Base-by-base conservation (phyloP, 2,888 invertebrate species). In the Acholoe squamosa region DNA sequence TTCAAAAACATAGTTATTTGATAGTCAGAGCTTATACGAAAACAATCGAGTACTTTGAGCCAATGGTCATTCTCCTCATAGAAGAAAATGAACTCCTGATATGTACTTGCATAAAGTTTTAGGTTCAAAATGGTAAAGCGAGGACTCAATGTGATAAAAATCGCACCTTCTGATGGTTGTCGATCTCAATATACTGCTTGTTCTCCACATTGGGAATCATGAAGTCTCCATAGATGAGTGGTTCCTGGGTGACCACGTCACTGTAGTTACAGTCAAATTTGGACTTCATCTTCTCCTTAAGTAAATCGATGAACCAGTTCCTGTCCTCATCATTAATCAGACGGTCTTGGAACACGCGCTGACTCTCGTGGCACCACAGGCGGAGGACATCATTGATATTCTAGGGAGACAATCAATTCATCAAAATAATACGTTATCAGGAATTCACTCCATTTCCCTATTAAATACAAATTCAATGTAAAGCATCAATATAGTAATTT, bases 181-280 rank as follows among this genome's bases (percentile, higher is more conserved):
- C 96, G 89, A 98, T 97, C 94, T 97, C 97, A 0, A 96, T 93
- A 94, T 98, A 98, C 71, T 97, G 96, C 92, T 96, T 94, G 91
- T 94, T 94, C 56, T 95, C 95, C n/a, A 94, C 97, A 56, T 91
- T 92, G 80, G 92, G 92, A 12, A 93, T 91, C 93, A 95, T 93
- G 94, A 97, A 97, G 94, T 98, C 98, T 0, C 97, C 97, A 94
- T 97, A 98, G 91, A 98, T 95, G 94, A 98, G 96, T 12, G 97
- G 95, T 5, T 96, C 95, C 0, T 95, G 95, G 0, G 96, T 96
- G 0, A 97, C 93, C 0, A 97, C 96, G 0, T 96, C 96, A 0
- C 94, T 93, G 0, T 97, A 94, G 43, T 97, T 96, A 1, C 93
- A 96, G 0, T 96, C 94, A 92, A 97, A 97, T 34, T 97, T 96